Evolutionary conservation across 2,888 invertebrate species (phyloP).

Genomic region (Poecilobothrus nobilitatus): DNA sequence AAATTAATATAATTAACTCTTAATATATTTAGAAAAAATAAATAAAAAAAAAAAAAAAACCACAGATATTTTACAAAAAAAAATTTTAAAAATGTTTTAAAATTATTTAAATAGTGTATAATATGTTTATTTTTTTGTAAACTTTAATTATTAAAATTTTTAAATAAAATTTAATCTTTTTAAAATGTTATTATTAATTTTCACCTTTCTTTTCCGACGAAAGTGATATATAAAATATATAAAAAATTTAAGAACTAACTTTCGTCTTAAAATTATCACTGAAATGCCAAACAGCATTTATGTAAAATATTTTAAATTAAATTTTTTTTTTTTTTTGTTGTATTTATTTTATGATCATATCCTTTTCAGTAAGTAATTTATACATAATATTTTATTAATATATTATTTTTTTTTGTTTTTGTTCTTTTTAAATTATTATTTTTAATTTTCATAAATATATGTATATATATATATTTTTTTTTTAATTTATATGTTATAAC

Average conservation of each 20-base stretch:
- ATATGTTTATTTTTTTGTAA: no score
- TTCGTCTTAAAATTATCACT: constrained; percentile 27
- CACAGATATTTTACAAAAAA: no score
- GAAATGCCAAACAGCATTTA: constrained; percentile 29
- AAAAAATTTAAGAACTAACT: constrained; percentile 31
- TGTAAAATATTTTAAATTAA: constrained; percentile 24
- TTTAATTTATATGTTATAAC: no score
- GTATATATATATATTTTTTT: no score
- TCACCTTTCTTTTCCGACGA: constrained; percentile 34
- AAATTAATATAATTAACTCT: no score
- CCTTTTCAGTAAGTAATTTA: not conserved
- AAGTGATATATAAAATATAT: constrained; percentile 39
- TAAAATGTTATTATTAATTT: not conserved
- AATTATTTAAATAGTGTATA: no score
- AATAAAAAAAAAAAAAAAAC: no score
- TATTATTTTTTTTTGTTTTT: constrained; percentile 15
- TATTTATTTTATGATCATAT: not conserved
- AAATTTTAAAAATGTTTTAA: no score
- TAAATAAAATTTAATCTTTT: no score
- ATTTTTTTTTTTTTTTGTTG: no score
- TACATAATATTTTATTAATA: not conserved
- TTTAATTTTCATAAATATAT: constrained; percentile 4
- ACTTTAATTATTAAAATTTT: no score
- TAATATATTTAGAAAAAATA: no score
- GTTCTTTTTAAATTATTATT: constrained; percentile 12